A percentile compares a stretch with the other conserved stretches of the same genome.
Conservation (phyloP, 2,113 vertebrate species). For the Taxidea taxus region DNA sequence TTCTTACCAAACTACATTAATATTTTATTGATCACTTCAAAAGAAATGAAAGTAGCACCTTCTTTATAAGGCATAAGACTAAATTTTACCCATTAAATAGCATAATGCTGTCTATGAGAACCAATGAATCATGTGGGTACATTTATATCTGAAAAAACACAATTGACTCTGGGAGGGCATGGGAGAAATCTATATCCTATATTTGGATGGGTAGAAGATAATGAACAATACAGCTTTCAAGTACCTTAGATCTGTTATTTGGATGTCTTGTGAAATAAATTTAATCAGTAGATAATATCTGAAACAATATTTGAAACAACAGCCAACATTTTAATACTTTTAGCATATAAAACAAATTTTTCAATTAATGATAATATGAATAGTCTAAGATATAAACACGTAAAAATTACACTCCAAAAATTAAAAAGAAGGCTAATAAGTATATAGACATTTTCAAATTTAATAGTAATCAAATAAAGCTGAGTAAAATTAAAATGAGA, state of each 20-base stretch:
- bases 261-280: neutral
- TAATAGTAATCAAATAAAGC: neutral
- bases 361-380: neutral
- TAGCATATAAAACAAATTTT: neutral
- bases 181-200: neutral
- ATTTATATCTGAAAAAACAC: neutral
- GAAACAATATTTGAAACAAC: neutral
- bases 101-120: neutral
- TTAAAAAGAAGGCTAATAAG: neutral
- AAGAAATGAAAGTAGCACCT: neutral
- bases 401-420: neutral
- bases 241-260: neutral
- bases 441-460: neutral
- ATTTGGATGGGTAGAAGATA: neutral
- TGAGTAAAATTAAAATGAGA: neutral
- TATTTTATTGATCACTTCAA: conserved; percentile 4
- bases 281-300: neutral
- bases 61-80: neutral
- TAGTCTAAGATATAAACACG: neutral
- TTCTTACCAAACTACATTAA: neutral
- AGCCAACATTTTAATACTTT: neutral
- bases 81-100: neutral
- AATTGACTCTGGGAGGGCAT: neutral
- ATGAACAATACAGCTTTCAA: neutral
- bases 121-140: neutral